Evolutionary conservation across 2,113 vertebrate genomes (phyloP).

Genomic region (Anser brachyrhynchus): DNA sequence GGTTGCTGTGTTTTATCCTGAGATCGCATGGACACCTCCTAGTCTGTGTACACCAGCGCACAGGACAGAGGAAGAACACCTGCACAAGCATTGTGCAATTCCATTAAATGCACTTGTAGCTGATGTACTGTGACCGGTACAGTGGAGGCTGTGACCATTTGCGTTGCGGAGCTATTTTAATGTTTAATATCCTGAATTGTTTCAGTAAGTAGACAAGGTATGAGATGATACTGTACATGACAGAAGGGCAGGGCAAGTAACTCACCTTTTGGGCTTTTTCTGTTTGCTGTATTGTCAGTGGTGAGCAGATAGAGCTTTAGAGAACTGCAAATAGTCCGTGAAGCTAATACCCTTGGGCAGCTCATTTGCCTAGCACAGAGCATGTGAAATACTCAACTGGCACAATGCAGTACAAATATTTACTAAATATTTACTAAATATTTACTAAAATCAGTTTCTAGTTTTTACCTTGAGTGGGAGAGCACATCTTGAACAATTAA

Average conservation of each 20-base stretch:
- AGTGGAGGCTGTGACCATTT: neutral
- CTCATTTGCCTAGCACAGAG: neutral
- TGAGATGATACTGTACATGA: neutral
- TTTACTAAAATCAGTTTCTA: neutral
- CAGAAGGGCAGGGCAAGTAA: neutral
- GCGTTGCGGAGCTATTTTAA: neutral
- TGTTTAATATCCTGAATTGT: constrained; percentile 2
- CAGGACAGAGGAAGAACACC: too few species aligned
- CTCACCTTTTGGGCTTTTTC: neutral
- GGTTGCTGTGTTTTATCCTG: too few species aligned
- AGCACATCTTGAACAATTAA: neutral
- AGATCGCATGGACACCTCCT: too few species aligned
- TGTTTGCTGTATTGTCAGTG: neutral
- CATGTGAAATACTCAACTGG: neutral
- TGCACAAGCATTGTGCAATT: neutral
- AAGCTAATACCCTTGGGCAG: neutral
- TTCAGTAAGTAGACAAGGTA: neutral
- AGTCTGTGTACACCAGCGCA: too few species aligned
- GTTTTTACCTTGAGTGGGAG: neutral
- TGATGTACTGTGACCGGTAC: neutral
- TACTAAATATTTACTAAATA: constrained; percentile 5
- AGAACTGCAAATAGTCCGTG: neutral
- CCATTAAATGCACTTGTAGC: neutral
- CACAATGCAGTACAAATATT: constrained; percentile 6
- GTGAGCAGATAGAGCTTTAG: neutral